Percentiles rank a stretch among this genome's conserved stretches.
These are phyloP conservation scores for Bradypodion ventrale DNA, from an alignment of 2,797 vertebrate genomes.

Conservation along the genomic window DNA sequence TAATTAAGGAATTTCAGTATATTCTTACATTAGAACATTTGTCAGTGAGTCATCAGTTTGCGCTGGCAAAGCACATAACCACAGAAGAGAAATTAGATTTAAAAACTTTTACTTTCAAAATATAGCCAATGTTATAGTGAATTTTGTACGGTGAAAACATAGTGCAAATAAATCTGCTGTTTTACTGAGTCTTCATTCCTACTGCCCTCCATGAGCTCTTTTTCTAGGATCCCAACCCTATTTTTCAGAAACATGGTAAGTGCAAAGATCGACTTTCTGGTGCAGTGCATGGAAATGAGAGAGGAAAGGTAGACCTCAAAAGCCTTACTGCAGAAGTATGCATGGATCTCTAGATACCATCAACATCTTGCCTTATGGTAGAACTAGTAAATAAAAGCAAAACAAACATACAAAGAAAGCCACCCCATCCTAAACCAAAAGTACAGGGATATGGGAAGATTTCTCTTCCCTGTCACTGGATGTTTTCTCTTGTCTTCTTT, in stretches of 20 bases:
- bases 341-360: neutral
- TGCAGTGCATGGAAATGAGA: neutral
- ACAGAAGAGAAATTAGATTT: neutral
- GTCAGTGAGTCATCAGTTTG: neutral
- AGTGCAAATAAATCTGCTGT: neutral
- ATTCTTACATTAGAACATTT: neutral
- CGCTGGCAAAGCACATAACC: neutral
- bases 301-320: neutral
- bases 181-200: neutral
- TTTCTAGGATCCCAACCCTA: neutral
- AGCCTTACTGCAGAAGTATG: no score
- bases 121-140: neutral
- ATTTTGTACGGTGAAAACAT: neutral
- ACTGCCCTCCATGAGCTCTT: neutral
- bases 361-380: neutral
- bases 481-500: no score
- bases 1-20: neutral
- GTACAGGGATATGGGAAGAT: no score
- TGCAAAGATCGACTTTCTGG: neutral
- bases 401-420: no score
- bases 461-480: no score
- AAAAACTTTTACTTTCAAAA: neutral
- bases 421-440: no score
- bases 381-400: no score
- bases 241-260: neutral